Evolutionary conservation across 2,113 vertebrate genomes (phyloP).

Genomic region (Pluvianellus socialis): DNA sequence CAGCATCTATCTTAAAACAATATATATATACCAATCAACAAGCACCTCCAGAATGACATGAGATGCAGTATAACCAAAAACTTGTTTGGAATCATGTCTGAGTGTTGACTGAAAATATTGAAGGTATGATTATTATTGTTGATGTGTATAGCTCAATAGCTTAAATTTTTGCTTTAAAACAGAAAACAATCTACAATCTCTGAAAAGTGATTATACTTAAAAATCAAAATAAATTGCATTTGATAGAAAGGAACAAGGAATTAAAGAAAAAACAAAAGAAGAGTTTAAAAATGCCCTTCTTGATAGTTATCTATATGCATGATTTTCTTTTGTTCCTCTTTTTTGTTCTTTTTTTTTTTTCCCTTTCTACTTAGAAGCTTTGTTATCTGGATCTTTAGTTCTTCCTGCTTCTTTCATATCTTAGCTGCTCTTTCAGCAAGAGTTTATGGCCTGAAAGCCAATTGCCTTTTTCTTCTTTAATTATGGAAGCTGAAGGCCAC

Average conservation of each 20-base stretch:
- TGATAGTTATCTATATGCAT: not conserved
- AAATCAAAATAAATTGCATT: not conserved
- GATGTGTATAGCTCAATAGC: not conserved
- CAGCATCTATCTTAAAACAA: not conserved
- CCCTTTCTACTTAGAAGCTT: not conserved
- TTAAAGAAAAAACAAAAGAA: not conserved
- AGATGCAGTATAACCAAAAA: not conserved
- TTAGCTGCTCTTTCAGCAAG: slow-evolving; percentile 35
- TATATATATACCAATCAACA: not conserved
- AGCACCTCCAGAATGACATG: not conserved
- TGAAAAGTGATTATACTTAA: not conserved
- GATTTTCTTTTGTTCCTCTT: not conserved
- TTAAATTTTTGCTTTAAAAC: not conserved
- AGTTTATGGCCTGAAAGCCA: slow-evolving; percentile 39
- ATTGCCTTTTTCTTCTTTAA: slow-evolving; percentile 51
- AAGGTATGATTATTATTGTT: not conserved
- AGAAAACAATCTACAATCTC: not conserved
- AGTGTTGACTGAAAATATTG: not conserved
- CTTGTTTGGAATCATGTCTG: not conserved
- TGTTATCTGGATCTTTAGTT: slow-evolving; percentile 13
- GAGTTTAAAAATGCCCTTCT: not conserved
- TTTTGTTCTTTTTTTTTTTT: not conserved
- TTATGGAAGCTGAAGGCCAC: slow-evolving; percentile 42
- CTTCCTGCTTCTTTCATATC: slow-evolving; percentile 15
- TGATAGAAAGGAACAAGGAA: not conserved